Percentiles rank a stretch among this genome's conserved stretches.
Conservation (phyloP, 2,113 vertebrate genomes). For the Crotophaga sulcirostris region DNA sequence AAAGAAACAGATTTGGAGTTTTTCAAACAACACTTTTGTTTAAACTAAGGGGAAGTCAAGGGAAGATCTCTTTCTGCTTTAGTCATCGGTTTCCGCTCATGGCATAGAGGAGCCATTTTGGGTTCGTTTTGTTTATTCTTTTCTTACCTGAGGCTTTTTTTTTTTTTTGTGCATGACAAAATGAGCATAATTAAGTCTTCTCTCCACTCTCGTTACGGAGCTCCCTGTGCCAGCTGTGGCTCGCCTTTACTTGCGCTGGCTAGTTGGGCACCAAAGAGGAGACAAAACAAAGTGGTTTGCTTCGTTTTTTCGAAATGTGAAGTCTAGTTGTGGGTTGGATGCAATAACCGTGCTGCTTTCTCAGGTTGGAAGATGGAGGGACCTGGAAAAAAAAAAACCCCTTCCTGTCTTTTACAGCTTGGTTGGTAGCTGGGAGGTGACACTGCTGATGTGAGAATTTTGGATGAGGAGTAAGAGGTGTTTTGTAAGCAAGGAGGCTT, state of each 20-base stretch:
- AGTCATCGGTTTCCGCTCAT: background rate
- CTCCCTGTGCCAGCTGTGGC: background rate
- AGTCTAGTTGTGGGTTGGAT: background rate
- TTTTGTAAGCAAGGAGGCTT: background rate
- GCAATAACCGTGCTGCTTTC: background rate
- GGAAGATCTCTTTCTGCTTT: background rate
- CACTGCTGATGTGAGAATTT: background rate
- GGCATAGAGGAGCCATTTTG: conserved; percentile 59
- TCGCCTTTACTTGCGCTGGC: conserved; percentile 36
- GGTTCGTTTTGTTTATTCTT: background rate
- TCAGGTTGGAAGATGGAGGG: background rate
- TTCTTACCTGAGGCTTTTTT: background rate
- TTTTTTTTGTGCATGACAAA: background rate
- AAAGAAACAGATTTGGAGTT: background rate
- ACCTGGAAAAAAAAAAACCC: background rate
- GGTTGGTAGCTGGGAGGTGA: background rate
- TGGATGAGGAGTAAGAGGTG: background rate
- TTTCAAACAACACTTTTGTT: rapidly evolving
- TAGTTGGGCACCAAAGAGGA: conserved; percentile 5
- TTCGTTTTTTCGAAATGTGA: background rate
- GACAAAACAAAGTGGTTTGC: background rate
- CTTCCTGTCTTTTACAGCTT: background rate
- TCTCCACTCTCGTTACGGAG: rapidly evolving
- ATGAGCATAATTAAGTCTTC: background rate
- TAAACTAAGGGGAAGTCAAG: background rate